Evolutionary conservation across 2,797 vertebrate genomes (phyloP), one percentile per base, ranked within the genome.

Genomic region (Pempheris klunzingeri): DNA sequence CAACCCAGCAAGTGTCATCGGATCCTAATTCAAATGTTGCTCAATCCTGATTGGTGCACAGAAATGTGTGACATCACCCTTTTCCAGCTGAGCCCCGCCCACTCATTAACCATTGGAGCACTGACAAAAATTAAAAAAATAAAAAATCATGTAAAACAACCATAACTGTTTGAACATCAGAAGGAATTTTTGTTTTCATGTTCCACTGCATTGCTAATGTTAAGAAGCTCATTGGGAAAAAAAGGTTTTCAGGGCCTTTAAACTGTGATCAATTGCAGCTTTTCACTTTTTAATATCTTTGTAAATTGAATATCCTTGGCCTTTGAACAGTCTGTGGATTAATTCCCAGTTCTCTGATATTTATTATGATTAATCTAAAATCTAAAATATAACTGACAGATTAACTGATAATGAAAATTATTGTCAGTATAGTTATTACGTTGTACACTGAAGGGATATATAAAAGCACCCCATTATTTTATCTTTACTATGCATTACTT

Each of bases 31-130:
- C 39, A 24, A 55, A 67, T 58, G 53, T 6, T 32, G 5, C 28
- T 17, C 10, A 36, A 47, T 47, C 30, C 54, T 70, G 67, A 70
- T 49, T 50, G 55, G 32, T 59, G 22, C 28, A 59, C 2, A 4
- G 4, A 30, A 22, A 30, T 17, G 18, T 20, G 17, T 64, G 39
- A 65, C 30, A 50, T 32, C 52, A 8, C 10, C 52, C 15, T 32
- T 13, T 18, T 12, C 26, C 8, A 39, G 13, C 18, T 17, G 24
- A 49, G 34, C 52, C 32, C 32, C 22, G 3, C 60, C 50, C 32
- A 55, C 5, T 38, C 41, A 32, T 14, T 24, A 57, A 7, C 20
- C 50, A 43, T 12, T 39, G 20, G 34, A 55, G 50, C 24, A 22
- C 4, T 17, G 32, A 30, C 8, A 32, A 12, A 17, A 22, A n/a